A percentile compares a stretch with the other conserved stretches of the same genome.
These are phyloP conservation scores for Philotrypesis tridentata DNA, from an alignment of 1,140 invertebrate species.

Conservation along the genomic window DNA sequence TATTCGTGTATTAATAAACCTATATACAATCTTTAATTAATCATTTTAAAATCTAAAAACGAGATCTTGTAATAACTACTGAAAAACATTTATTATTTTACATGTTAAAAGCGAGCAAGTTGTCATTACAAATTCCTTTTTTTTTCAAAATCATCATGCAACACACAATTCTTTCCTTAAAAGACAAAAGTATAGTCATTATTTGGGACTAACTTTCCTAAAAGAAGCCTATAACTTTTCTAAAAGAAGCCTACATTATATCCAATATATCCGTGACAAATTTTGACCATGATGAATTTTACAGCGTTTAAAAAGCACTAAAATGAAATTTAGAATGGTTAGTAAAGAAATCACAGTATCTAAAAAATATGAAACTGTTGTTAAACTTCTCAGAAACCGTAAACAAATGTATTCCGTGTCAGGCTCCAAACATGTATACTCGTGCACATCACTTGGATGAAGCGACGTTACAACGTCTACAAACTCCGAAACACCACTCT, in stretches of 20 bases:
- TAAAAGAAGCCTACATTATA: not conserved
- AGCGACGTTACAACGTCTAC: not conserved
- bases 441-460: slow-evolving; percentile 17
- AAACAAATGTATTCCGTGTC: not conserved
- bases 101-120: slow-evolving; percentile 4
- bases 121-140: slow-evolving; percentile 25
- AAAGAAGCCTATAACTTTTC: not conserved
- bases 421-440: slow-evolving; percentile 9
- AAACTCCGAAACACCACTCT: slow-evolving; percentile 17
- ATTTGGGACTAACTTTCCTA: not conserved
- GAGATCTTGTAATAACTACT: slow-evolving; percentile 45
- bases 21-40: slow-evolving; percentile 38
- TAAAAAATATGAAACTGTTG: not conserved
- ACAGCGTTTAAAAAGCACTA: not conserved
- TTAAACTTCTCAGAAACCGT: not conserved
- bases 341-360: slow-evolving; percentile 19
- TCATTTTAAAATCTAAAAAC: slow-evolving; percentile 34
- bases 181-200: not conserved
- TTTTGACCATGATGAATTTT: not conserved
- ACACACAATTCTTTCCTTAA: not conserved
- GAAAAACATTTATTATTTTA: slow-evolving; percentile 13
- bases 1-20: slow-evolving; percentile 42
- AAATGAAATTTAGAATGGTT: not conserved
- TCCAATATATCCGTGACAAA: not conserved
- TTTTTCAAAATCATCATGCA: not conserved